Conservation (phyloP, 2,113 vertebrate genomes). For the Nothocercus nigrocapillus region DNA sequence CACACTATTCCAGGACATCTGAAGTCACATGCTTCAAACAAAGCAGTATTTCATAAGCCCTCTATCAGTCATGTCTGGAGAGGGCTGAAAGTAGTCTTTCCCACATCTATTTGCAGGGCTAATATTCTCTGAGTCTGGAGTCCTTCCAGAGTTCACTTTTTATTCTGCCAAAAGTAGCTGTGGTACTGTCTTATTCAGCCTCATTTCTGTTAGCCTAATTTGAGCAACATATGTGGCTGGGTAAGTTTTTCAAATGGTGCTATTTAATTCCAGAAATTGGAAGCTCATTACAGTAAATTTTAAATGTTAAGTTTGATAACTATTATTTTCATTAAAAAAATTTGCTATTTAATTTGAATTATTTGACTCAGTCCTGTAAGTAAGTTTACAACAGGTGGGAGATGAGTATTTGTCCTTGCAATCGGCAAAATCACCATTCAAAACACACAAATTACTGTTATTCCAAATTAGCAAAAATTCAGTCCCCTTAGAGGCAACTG, state of each 20-base stretch:
- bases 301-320: not conserved
- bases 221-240: not conserved
- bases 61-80: not conserved
- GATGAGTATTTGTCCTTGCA: not conserved
- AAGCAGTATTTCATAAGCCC: not conserved
- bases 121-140: constrained; percentile 2
- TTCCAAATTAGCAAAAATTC: not conserved
- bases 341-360: not conserved
- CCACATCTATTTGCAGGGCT: constrained; percentile 24
- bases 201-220: not conserved
- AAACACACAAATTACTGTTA: not conserved
- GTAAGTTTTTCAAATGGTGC: not conserved
- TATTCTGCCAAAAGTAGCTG: not conserved
- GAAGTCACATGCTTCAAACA: not conserved
- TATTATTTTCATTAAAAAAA: not conserved
- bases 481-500: not conserved
- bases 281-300: not conserved
- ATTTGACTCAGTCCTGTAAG: not conserved
- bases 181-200: not conserved
- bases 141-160: constrained; percentile 2
- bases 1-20: not conserved
- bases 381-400: not conserved
- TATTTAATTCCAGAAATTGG: not conserved
- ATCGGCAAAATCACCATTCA: not conserved
- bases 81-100: not conserved